Evolutionary conservation across 2,113 vertebrate genomes (phyloP), one percentile per base, ranked within the genome.

Genomic region (Entomyzon cyanotis): DNA sequence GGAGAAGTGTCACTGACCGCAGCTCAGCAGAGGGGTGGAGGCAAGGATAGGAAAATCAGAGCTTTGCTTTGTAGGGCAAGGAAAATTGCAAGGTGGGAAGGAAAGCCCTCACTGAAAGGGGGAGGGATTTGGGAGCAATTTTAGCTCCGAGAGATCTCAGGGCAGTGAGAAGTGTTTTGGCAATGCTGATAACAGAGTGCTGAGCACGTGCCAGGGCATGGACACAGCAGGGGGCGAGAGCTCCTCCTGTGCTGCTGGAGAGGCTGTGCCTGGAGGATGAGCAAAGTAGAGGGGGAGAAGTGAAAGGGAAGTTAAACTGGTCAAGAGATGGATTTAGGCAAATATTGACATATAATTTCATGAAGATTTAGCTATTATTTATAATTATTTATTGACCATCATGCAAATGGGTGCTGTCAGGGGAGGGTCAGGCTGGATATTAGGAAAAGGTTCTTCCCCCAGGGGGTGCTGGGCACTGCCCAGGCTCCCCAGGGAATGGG

Each of bases 181-280:
- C 39, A 16, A 1, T 30, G 71, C 18, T 84, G 5, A 5, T 41
- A 44, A 10, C 0, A 1, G 9, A 15, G 4, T 42, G 65, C 28
- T 92, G 70, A 15, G 46, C 4, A 2, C 0, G 2, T 23, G 37
- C 7, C 9, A 10, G 42, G 62, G 10, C 30, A 7, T 2, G 3
- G 50, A 7, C 41, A 28, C 19, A 35, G 55, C 33, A 20, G n/a
- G 64, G 59, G 33, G 35, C 13, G 25, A 63, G 39, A 75, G 35
- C 55, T 52, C 35, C 37, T 59, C 44, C 44, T 8, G 23, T 60
- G 14, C 42, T 60, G 18, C 46, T n/a, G 50, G 58, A 37, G 42
- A 37, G 30, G 12, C 56, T 74, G 50, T 70, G 73, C 24, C 35
- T 84, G 64, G 23, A 68, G 49, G 22, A 6, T 1, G 6, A 31